Evolutionary conservation across 2,113 vertebrate species (phyloP), one percentile per base, ranked within the genome.

Genomic region (Larimichthys polyactis): DNA sequence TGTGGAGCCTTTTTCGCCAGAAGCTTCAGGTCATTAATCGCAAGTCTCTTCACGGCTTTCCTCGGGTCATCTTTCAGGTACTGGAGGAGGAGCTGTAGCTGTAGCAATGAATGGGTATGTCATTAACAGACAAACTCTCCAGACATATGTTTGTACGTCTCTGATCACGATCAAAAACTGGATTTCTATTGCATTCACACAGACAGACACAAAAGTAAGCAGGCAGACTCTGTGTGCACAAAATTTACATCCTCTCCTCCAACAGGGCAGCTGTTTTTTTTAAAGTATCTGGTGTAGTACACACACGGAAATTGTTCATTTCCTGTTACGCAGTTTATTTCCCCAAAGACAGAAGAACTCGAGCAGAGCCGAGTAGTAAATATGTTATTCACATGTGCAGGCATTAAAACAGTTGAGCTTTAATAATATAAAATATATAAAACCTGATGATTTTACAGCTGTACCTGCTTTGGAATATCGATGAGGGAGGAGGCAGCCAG

Each of bases 381-480:
- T 36, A 7, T 5, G 32, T 5, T 32, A n/a, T 32, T 32, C 32
- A 32, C 32, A 5, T 32, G 5, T 32, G 32, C 32, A 1, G 32
- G 32, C 32, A 36, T 36, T 36, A 36, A 36, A n/a, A n/a, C n/a
- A n/a, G n/a, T n/a, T 32, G 29, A 36, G 7, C 32, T 36, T 36
- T 36, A 36, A 36, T 36, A 36, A 36, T 8, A 36, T 8, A 36
- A 36, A 7, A 36, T 7, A 36, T 1, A 36, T 36, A 8, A 36
- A 36, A 36, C 36, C 7, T 36, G 36, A 36, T 32, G 32, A 32
- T 32, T 32, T 32, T 32, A 8, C 2, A 12, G 4, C 62, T 66
- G 9, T 79, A 99, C 98, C 97, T 99, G 98, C 81, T 99, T 97
- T 17, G 98, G 98, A 52, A 99, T 99, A 71, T 99, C 97, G 44